Evolutionary conservation across 2,797 vertebrate genomes (phyloP), one percentile per base, ranked within the genome.

Genomic region (Falco rusticolus): DNA sequence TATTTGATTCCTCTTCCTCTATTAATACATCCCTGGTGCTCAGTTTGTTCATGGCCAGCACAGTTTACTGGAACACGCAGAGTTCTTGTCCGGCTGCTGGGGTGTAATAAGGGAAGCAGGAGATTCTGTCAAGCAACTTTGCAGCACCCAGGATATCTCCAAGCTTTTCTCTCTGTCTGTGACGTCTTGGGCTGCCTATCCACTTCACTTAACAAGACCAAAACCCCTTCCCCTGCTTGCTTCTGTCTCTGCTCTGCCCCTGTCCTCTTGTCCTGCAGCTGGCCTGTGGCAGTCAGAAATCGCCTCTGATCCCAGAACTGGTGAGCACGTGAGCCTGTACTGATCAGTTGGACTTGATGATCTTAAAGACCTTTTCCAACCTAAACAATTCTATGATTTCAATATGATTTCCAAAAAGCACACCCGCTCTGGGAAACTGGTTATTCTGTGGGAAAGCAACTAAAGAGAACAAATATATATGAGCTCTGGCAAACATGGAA

Each of bases 401-500:
- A 37, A 3, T 29, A 17, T 0, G 0, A 16, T 22, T 50, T 66
- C 28, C 11, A 33, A 31, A 34, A 41, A 33, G n/a, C 25, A 13
- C 5, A 10, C 10, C 6, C 17, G 13, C 0, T 4, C 10, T n/a
- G 37, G 8, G 47, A 48, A 20, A 11, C 14, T 6, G 15, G 12
- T 54, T 75, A 26, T 60, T 41, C n/a, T 33, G 39, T 18, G 39
- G 45, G 22, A 68, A 47, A 63, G 16, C 15, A 11, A 37, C 19
- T 14, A 31, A 48, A 28, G 22, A 43, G 50, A 57, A 50, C 13
- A 45, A n/a, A 28, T 17, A 45, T 9, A 14, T 31, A 11, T 1
- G 2, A 47, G 17, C 29, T 33, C 45, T 37, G 34, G 26, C 29
- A 25, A 31, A 39, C 16, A 6, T 1, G 2, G 39, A 37, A 28